Evolutionary conservation across 2,888 invertebrate species (phyloP).

Genomic region (Lasius fuliginosus): DNA sequence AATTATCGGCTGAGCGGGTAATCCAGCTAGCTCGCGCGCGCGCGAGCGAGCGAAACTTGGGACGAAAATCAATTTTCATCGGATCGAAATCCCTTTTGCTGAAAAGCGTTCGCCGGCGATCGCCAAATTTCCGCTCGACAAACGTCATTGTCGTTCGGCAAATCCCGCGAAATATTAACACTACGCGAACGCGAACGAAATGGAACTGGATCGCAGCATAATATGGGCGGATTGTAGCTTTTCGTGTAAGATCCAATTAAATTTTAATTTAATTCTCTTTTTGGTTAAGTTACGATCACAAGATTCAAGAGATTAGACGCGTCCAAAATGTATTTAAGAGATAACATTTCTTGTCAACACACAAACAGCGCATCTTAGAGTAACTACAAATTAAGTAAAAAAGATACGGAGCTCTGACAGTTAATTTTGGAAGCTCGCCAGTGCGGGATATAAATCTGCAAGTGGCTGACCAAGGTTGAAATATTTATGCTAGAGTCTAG

Average conservation of each 20-base stretch:
- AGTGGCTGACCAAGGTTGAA: slow-evolving; percentile 20
- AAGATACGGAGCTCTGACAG: slow-evolving; percentile 38
- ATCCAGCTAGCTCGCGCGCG: slow-evolving; percentile 71
- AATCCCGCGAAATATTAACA: slow-evolving; percentile 20
- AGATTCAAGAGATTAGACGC: neutral
- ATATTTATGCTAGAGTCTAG: slow-evolving; percentile 33
- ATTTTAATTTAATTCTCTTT: neutral
- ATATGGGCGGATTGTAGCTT: neutral
- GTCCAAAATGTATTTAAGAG: neutral
- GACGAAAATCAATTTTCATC: slow-evolving; percentile 48
- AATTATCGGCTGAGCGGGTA: slow-evolving; percentile 79
- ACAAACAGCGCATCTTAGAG: neutral
- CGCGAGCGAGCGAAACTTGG: slow-evolving; percentile 33
- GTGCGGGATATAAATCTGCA: slow-evolving; percentile 14
- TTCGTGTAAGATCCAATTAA: neutral
- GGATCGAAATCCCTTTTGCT: slow-evolving; percentile 30
- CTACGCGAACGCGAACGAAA: neutral
- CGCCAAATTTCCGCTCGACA: neutral
- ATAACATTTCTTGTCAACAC: neutral
- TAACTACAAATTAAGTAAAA: slow-evolving; percentile 27
- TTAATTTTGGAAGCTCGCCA: slow-evolving; percentile 44
- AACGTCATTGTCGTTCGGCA: slow-evolving; percentile 11
- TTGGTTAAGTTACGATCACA: neutral
- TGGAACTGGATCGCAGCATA: neutral
- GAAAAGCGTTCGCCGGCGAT: slow-evolving; percentile 25